These are phyloP conservation scores for Autographa gamma DNA, from an alignment of 2,888 invertebrate genomes.

Conservation along the genomic window DNA sequence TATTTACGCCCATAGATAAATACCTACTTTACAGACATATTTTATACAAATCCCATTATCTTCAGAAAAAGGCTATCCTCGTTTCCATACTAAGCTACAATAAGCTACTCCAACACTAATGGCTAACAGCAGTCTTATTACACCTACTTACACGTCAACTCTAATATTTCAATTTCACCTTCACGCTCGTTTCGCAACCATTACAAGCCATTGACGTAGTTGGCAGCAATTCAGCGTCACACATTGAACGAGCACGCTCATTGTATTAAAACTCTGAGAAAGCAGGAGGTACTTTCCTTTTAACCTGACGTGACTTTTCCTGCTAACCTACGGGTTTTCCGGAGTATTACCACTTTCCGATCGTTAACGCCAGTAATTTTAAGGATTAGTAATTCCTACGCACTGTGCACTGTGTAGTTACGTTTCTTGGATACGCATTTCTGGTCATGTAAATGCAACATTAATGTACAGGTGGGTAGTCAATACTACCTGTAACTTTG, in stretches of 20 bases:
- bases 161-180: background rate
- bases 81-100: no score
- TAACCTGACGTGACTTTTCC: conserved; percentile 21
- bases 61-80: no score
- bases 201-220: conserved; percentile 23
- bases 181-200: conserved; percentile 1
- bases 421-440: background rate
- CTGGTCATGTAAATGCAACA: no score
- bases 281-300: conserved; percentile 36
- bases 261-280: conserved; percentile 42
- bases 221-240: conserved; percentile 30
- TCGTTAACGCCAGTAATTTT: background rate
- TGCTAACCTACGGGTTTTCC: background rate
- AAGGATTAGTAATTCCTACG: background rate
- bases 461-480: no score
- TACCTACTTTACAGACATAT: no score
- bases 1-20: no score
- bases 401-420: background rate
- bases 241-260: conserved; percentile 25
- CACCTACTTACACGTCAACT: background rate
- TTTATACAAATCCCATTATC: no score
- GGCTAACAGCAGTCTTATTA: no score
- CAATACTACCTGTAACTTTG: no score
- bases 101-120: no score
- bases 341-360: background rate